These are phyloP conservation scores for Xanthia icteritia DNA, from an alignment of 2,888 invertebrate genomes.

Conservation along the genomic window DNA sequence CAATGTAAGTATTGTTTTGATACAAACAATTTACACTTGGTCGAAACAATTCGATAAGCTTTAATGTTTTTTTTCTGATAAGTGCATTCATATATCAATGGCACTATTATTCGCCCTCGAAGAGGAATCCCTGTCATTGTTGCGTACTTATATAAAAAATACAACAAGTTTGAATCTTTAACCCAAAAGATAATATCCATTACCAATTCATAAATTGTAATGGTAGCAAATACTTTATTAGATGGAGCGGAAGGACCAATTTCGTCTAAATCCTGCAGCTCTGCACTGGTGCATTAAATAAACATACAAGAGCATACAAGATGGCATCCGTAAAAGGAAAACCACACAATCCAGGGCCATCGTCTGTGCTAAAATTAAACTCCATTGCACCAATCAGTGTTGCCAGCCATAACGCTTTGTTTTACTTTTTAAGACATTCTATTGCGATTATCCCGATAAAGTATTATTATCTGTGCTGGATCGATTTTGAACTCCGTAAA, in stretches of 20 bases:
- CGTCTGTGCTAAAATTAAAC: slow-evolving; percentile 77
- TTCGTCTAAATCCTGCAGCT: slow-evolving; percentile 14
- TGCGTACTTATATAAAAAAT: neutral
- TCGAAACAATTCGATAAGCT: neutral
- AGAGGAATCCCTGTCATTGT: neutral
- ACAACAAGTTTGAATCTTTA: neutral
- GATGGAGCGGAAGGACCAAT: neutral
- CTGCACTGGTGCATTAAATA: slow-evolving; percentile 40
- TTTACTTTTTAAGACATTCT: slow-evolving; percentile 66
- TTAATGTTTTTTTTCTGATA: too few species aligned
- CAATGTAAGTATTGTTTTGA: slow-evolving; percentile 19
- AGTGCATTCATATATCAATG: neutral
- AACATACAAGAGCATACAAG: slow-evolving; percentile 56
- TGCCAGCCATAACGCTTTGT: slow-evolving; percentile 63
- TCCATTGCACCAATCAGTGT: slow-evolving; percentile 74
- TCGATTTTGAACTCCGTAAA: slow-evolving; percentile 50
- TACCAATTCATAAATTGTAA: neutral
- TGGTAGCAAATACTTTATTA: neutral
- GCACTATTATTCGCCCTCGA: neutral
- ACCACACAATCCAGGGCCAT: slow-evolving; percentile 67
- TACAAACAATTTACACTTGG: neutral
- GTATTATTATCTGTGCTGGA: slow-evolving; percentile 46
- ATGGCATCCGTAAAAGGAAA: slow-evolving; percentile 72
- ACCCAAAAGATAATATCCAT: neutral
- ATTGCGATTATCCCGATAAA: slow-evolving; percentile 63